Evolutionary conservation across 2,797 vertebrate species (phyloP).

Genomic region (Xiphophorus birchmanni): DNA sequence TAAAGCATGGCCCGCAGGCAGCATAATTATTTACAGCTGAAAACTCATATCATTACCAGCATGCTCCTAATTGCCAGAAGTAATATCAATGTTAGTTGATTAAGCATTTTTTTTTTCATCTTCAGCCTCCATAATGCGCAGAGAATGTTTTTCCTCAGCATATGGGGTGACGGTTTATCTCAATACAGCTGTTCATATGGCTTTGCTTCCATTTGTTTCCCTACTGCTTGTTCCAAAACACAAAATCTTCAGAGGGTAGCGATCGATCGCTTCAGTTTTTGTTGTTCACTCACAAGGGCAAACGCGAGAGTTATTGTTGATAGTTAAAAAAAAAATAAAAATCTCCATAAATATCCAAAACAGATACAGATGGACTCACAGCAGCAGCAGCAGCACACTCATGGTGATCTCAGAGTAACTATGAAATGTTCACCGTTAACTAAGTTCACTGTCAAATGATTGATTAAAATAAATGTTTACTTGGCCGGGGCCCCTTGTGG

Average conservation of each 20-base stretch:
- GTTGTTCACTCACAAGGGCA: conserved; percentile 72
- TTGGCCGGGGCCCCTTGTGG: conserved; percentile 64
- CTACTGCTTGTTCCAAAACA: conserved; percentile 64
- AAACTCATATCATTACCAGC: conserved; percentile 99
- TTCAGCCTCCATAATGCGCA: conserved; percentile 85
- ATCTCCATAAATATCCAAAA: conserved; percentile 64
- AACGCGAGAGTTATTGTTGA: conserved; percentile 65
- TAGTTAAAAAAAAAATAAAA: conserved; percentile 55
- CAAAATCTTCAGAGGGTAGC: conserved; percentile 71
- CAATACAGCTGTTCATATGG: conserved; percentile 82
- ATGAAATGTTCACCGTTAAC: conserved; percentile 46
- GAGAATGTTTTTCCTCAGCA: conserved; percentile 90
- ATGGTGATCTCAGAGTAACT: conserved; percentile 46
- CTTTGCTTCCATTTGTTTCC: conserved; percentile 74
- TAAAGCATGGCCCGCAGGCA: conserved; percentile 98
- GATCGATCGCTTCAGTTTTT: conserved; percentile 73
- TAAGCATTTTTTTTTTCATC: conserved; percentile 83
- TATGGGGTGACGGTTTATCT: conserved; percentile 86
- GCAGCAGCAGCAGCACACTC: conserved; percentile 14
- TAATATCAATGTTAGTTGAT: conserved; percentile 99
- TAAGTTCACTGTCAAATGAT: conserved; percentile 71
- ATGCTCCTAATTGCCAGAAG: conserved; percentile 99
- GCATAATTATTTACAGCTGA: conserved; percentile 99
- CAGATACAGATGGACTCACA: conserved; percentile 61
- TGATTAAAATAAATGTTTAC: conserved; percentile 80